phyloP scores from a whole-genome alignment of 2,888 invertebrate genomes.

The Drosophila monieri region DNA sequence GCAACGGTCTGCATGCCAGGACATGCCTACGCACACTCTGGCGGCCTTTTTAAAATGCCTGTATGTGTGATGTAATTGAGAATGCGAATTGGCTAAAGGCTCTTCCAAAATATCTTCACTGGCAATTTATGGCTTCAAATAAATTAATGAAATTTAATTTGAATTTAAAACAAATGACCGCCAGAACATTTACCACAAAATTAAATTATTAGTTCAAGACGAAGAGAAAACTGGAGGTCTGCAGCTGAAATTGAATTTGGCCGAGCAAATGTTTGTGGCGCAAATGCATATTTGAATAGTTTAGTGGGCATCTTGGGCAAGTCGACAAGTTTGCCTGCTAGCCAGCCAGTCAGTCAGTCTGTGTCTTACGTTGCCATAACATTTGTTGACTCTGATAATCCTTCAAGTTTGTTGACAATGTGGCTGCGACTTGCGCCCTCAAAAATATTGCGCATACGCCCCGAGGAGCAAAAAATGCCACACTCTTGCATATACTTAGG shows the following conservation, averaged over 20 bases:
- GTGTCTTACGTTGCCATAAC: constrained; percentile 56
- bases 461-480: constrained; percentile 35
- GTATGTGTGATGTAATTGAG: constrained; percentile 48
- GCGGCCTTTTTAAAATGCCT: constrained; percentile 59
- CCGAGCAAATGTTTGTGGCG: constrained; percentile 57
- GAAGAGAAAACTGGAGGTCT: neutral
- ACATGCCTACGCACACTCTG: constrained; percentile 8
- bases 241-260: constrained; percentile 60
- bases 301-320: constrained; percentile 43
- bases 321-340: constrained; percentile 28
- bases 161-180: constrained; percentile 64
- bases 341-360: constrained; percentile 1
- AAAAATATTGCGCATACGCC: constrained; percentile 65
- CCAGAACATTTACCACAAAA: constrained; percentile 60
- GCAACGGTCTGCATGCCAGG: constrained; percentile 35
- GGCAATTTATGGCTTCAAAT: constrained; percentile 74
- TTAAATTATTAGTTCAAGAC: constrained; percentile 67
- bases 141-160: constrained; percentile 79
- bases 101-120: constrained; percentile 63
- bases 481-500: constrained; percentile 5
- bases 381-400: constrained; percentile 80
- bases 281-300: constrained; percentile 68
- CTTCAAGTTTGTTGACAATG: constrained; percentile 80
- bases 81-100: constrained; percentile 34
- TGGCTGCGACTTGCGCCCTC: constrained; percentile 54